Conservation (phyloP, 2,797 vertebrate species). For the Chrysocyon brachyurus region DNA sequence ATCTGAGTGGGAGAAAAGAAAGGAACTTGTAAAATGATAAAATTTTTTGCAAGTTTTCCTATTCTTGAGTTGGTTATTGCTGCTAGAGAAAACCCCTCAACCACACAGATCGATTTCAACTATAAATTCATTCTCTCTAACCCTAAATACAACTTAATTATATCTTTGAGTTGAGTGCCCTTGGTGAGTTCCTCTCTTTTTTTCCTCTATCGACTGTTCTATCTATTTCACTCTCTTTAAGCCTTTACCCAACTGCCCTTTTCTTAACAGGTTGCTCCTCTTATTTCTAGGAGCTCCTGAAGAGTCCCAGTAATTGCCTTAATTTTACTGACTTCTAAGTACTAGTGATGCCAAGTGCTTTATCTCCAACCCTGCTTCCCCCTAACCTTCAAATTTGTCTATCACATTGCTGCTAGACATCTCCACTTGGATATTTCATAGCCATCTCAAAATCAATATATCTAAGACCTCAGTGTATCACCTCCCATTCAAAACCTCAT, state of each 20-base stretch:
- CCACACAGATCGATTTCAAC: not conserved
- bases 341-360: not conserved
- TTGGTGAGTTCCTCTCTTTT: not conserved
- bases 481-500: not conserved
- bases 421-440: not conserved
- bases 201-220: constrained; percentile 48
- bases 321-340: constrained; percentile 19
- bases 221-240: not conserved
- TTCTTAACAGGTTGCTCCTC: not conserved
- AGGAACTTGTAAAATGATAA: constrained; percentile 3
- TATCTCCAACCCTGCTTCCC: not conserved
- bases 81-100: not conserved
- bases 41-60: not conserved
- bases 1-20: not conserved
- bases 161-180: not conserved
- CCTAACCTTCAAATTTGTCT: constrained; percentile 33
- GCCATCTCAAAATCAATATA: constrained; percentile 5
- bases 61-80: constrained; percentile 1
- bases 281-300: not conserved
- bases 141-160: not conserved
- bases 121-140: not conserved
- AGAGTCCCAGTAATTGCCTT: constrained; percentile 5
- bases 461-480: not conserved
- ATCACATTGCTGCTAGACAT: not conserved
- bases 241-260: not conserved